Percentiles rank a stretch among this genome's conserved stretches.
Conservation (phyloP, 2,113 vertebrate species). For the Cottus gobio region DNA sequence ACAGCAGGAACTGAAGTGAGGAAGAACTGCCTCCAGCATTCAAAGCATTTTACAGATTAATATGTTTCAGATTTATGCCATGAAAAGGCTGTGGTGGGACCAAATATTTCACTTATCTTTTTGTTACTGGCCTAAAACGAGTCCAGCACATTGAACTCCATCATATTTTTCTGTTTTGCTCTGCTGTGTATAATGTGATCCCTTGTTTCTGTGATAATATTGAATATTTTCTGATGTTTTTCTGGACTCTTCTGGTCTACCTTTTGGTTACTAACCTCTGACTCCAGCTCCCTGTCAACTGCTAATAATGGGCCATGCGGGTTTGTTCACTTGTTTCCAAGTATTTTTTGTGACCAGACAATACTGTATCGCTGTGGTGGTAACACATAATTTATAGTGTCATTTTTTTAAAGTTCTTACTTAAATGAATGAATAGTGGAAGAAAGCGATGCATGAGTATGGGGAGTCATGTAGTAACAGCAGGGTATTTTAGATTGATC, state of each 20-base stretch:
- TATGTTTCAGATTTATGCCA: not conserved
- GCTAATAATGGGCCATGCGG: not conserved
- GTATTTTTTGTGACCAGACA: not conserved
- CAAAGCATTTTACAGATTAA: not conserved
- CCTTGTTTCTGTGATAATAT: not conserved
- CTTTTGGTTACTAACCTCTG: not conserved
- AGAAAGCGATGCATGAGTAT: no score
- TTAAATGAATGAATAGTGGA: no score
- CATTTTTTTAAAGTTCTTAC: no score
- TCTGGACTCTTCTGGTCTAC: not conserved
- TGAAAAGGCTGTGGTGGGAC: not conserved
- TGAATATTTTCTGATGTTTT: not conserved
- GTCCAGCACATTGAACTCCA: not conserved
- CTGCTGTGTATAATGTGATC: not conserved
- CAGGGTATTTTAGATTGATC: no score
- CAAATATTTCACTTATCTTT: not conserved
- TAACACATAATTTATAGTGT: no score
- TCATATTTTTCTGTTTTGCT: no score
- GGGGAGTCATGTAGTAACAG: no score
- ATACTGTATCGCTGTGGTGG: no score
- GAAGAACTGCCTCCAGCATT: not conserved
- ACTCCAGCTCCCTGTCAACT: not conserved
- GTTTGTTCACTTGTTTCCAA: not conserved
- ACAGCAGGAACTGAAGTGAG: not conserved
- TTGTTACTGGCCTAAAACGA: no score